Evolutionary conservation across 2,797 vertebrate species (phyloP).

Genomic region (Lophius americanus): DNA sequence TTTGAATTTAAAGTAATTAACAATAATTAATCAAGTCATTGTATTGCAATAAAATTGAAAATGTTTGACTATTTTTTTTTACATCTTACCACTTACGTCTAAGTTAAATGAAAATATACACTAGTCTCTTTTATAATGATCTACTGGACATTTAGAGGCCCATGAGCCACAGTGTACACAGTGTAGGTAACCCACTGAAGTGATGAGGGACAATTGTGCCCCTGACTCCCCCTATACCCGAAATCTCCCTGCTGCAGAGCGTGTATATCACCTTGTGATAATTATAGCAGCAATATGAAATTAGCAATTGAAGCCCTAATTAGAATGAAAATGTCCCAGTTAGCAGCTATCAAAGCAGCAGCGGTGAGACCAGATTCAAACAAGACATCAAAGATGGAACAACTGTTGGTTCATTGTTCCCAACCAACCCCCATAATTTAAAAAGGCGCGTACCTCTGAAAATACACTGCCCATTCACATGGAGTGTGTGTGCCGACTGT

Average conservation of each 20-base stretch:
- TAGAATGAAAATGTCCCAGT: slow-evolving; percentile 96
- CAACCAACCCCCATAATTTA: slow-evolving; percentile 40
- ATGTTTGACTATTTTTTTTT: no score
- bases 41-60: no score
- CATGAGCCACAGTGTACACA: background rate
- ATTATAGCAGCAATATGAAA: slow-evolving; percentile 95
- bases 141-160: background rate
- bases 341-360: slow-evolving; percentile 92
- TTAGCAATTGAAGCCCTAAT: slow-evolving; percentile 96
- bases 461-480: background rate
- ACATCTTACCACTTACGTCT: no score
- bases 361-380: slow-evolving; percentile 89
- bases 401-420: slow-evolving; percentile 82
- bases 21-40: no score
- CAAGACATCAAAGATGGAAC: slow-evolving; percentile 91
- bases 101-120: no score
- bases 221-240: slow-evolving; percentile 8
- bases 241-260: slow-evolving; percentile 20
- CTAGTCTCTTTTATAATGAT: background rate
- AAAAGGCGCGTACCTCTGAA: background rate
- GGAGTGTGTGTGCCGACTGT: no score
- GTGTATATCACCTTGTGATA: slow-evolving; percentile 85
- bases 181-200: slow-evolving; percentile 5
- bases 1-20: no score
- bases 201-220: background rate